A percentile compares a stretch with the other conserved stretches of the same genome.
These are phyloP conservation scores for Penaeus vannamei DNA, from an alignment of 1,140 invertebrate genomes.

Conservation along the genomic window DNA sequence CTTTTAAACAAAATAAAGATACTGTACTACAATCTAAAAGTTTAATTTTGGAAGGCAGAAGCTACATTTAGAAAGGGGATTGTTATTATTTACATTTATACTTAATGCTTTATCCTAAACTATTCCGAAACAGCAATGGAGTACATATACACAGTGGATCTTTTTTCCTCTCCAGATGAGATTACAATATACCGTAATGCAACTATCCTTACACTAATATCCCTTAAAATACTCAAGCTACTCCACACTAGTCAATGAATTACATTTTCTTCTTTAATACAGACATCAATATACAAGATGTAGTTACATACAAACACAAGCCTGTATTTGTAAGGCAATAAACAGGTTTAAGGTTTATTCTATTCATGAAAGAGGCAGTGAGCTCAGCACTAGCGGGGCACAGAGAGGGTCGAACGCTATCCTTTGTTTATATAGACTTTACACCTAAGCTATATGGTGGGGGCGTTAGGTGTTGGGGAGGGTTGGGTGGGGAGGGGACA, in stretches of 20 bases:
- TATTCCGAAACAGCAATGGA: conserved; percentile 47
- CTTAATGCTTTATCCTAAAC: conserved; percentile 42
- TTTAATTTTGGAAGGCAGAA: conserved; percentile 51
- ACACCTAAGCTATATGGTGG: too few species aligned
- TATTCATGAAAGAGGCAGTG: not conserved
- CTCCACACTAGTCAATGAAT: not conserved
- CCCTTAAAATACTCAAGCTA: not conserved
- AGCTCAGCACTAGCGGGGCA: not conserved
- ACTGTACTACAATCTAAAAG: not conserved
- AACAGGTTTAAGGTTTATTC: conserved; percentile 27
- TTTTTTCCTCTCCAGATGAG: conserved; percentile 22
- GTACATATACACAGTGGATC: conserved; percentile 48
- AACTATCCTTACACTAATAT: not conserved
- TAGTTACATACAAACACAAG: conserved; percentile 51
- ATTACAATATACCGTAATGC: not conserved
- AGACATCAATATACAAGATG: conserved; percentile 31
- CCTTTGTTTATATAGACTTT: too few species aligned
- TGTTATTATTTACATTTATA: conserved; percentile 51
- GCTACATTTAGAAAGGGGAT: conserved; percentile 61
- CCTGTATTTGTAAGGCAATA: conserved; percentile 51
- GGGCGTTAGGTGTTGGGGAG: too few species aligned
- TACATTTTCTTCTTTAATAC: conserved; percentile 3
- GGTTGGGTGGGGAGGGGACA: too few species aligned
- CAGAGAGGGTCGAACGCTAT: too few species aligned
- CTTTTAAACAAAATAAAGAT: not conserved